phyloP scores from a whole-genome alignment of 2,888 invertebrate genomes.

The Ligdia adustata region DNA sequence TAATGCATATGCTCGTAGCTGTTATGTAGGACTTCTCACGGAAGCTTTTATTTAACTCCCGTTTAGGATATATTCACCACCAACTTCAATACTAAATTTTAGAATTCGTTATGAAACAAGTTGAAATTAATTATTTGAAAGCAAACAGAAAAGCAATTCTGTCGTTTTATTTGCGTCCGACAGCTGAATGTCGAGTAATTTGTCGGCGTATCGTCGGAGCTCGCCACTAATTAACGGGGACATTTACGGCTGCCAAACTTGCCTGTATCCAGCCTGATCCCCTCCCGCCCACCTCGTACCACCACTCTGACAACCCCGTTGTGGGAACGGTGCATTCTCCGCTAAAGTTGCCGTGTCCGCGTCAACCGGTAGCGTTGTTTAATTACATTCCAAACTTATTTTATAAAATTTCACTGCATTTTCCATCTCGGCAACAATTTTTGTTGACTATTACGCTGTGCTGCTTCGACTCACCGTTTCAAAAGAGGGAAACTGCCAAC shows the following conservation, averaged over 20 bases:
- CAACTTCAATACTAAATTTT: too few species aligned
- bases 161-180: constrained; percentile 60
- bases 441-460: not conserved
- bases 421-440: constrained; percentile 5
- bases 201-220: constrained; percentile 66
- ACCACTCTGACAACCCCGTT: constrained; percentile 39
- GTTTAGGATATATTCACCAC: too few species aligned
- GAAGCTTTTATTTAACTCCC: too few species aligned
- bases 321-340: constrained; percentile 41
- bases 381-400: constrained; percentile 36
- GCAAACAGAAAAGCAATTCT: constrained; percentile 30
- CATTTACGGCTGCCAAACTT: constrained; percentile 73
- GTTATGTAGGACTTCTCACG: too few species aligned
- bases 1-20: too few species aligned
- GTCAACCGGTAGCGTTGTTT: constrained; percentile 38
- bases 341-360: constrained; percentile 43
- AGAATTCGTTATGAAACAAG: constrained; percentile 35
- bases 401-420: constrained; percentile 3
- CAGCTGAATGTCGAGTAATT: constrained; percentile 68
- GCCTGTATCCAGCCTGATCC: constrained; percentile 54
- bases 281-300: constrained; percentile 40
- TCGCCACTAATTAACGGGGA: constrained; percentile 75
- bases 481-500: constrained; percentile 22
- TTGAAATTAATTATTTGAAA: constrained; percentile 28
- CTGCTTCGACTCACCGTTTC: not conserved